phyloP scores from a whole-genome alignment of 2,797 vertebrate genomes.

The Astyanax mexicanus region DNA sequence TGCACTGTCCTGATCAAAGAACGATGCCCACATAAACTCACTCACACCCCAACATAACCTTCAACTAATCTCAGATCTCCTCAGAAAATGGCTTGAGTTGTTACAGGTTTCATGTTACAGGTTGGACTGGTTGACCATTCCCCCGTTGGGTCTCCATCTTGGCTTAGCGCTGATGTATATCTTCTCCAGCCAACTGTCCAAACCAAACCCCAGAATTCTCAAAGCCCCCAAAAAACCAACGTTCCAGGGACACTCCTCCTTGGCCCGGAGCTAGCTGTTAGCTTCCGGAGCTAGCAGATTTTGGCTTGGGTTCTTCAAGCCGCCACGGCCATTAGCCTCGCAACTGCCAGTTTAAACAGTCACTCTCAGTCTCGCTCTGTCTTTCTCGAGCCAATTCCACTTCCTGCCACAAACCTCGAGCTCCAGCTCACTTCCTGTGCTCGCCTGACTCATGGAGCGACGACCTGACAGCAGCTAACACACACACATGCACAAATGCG shows the following conservation, averaged over 20 bases:
- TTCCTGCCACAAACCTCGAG: conserved; percentile 53
- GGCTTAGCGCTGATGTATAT: conserved; percentile 8
- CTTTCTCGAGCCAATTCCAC: conserved; percentile 48
- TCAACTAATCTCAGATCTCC: too few relatives aligned
- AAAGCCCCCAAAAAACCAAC: not conserved
- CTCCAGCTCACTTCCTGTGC: conserved; percentile 55
- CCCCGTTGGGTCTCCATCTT: not conserved
- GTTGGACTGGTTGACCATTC: not conserved
- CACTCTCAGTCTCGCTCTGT: conserved; percentile 28
- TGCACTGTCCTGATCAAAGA: too few relatives aligned
- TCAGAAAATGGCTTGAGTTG: too few relatives aligned
- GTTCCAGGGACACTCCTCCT: conserved; percentile 16
- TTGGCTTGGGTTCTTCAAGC: conserved; percentile 42
- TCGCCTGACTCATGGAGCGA: conserved; percentile 33
- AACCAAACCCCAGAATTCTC: conserved; percentile 24
- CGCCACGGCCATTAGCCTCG: conserved; percentile 26
- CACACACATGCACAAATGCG: not conserved
- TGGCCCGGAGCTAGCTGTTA: conserved; percentile 4
- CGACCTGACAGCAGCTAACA: conserved; percentile 16
- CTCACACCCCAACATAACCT: too few relatives aligned
- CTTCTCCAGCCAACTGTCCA: conserved; percentile 23
- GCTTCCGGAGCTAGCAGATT: conserved; percentile 29
- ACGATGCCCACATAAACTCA: too few relatives aligned
- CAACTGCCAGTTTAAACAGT: conserved; percentile 48
- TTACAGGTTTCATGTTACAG: not conserved